Percentiles rank a stretch among this genome's conserved stretches.
Evolutionary conservation across 2,113 vertebrate genomes (phyloP).

Genomic region (Pedetes capensis): DNA sequence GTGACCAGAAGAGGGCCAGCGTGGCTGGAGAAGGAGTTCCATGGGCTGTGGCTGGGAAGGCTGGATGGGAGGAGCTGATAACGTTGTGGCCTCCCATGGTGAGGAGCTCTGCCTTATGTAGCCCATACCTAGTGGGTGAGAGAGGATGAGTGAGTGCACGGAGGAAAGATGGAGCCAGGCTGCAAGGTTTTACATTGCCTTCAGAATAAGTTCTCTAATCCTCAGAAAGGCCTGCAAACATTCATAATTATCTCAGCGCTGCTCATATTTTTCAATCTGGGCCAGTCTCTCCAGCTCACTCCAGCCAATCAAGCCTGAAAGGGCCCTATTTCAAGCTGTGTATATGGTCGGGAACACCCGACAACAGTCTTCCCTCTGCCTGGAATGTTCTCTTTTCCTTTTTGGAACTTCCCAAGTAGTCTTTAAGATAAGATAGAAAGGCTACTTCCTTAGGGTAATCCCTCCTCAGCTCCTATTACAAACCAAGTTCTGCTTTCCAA

Average conservation of each 20-base stretch:
- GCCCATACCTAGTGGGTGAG: background rate
- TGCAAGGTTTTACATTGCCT: background rate
- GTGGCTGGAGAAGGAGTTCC: background rate
- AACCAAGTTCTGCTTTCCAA: background rate
- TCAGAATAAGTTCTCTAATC: background rate
- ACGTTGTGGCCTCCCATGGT: rapidly evolving
- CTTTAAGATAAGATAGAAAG: background rate
- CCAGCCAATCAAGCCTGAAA: too few relatives aligned
- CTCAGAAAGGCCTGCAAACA: background rate
- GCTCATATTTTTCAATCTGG: background rate
- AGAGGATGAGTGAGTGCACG: background rate
- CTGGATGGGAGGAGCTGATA: rapidly evolving
- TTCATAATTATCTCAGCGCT: background rate
- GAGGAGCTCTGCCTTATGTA: background rate
- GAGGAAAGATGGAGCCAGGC: background rate
- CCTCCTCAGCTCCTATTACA: background rate
- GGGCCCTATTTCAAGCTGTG: background rate
- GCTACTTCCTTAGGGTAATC: background rate
- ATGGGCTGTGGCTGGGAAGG: rapidly evolving
- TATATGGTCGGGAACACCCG: background rate
- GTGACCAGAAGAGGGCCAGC: background rate
- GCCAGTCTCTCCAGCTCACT: background rate
- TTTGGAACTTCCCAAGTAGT: background rate
- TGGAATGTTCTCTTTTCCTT: background rate
- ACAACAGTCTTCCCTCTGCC: background rate